phyloP scores from a whole-genome alignment of 1,140 invertebrate species.

The Drosophila repleta region DNA sequence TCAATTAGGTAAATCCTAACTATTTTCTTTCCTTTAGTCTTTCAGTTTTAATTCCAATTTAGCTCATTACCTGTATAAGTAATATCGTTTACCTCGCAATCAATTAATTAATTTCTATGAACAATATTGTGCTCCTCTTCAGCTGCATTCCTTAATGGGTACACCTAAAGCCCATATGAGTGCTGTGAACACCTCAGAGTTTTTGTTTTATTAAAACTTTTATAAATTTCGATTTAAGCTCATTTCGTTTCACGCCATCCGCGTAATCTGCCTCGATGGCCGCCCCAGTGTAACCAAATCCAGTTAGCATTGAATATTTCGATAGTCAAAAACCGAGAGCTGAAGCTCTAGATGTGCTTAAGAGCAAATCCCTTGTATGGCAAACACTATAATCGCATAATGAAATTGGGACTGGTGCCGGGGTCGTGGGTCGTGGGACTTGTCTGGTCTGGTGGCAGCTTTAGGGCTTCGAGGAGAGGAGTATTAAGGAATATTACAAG shows the following conservation, averaged over 20 bases:
- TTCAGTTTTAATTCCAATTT: too few species aligned
- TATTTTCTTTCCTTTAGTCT: too few species aligned
- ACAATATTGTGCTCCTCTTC: too few species aligned
- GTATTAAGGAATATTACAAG: conserved; percentile 41
- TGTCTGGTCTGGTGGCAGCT: conserved; percentile 23
- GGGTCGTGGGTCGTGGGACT: conserved; percentile 15
- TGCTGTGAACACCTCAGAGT: too few species aligned
- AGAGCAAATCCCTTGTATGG: conserved; percentile 36
- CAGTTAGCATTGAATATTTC: conserved; percentile 12
- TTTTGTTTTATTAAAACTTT: too few species aligned
- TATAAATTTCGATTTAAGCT: conserved; percentile 1
- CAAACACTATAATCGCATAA: conserved; percentile 56
- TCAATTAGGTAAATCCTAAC: too few species aligned
- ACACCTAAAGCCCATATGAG: too few species aligned
- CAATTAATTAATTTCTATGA: too few species aligned
- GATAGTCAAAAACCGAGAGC: conserved; percentile 12
- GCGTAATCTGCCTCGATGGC: background rate
- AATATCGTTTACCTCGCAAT: too few species aligned
- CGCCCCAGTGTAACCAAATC: background rate
- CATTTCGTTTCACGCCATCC: background rate
- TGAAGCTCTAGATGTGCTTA: conserved; percentile 39
- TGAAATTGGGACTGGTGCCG: conserved; percentile 33
- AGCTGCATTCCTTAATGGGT: too few species aligned
- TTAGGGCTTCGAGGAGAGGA: conserved; percentile 50
- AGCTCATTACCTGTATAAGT: too few species aligned